phyloP scores from a whole-genome alignment of 2,888 invertebrate genomes.

The Epicampocera succincta region DNA sequence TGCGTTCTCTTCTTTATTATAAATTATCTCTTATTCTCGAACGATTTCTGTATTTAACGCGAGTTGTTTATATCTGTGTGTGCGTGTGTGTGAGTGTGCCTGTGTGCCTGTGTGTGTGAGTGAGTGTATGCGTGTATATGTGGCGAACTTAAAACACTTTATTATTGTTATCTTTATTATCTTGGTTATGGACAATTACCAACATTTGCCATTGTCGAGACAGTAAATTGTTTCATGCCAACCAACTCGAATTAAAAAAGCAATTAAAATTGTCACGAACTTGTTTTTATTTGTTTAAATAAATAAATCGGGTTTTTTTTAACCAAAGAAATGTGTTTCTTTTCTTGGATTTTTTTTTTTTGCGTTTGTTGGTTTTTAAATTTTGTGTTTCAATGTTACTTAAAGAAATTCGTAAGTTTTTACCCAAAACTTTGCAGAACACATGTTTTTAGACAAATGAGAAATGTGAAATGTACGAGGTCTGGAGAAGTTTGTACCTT shows the following conservation, averaged over 20 bases:
- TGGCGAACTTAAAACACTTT: conserved; percentile 55
- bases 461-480: too few species aligned
- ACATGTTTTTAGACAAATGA: too few species aligned
- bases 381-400: background rate
- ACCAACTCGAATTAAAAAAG: conserved; percentile 50
- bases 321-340: too few species aligned
- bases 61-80: background rate
- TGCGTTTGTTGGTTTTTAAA: too few species aligned
- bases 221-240: conserved; percentile 51
- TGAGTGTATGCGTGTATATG: too few species aligned
- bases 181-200: conserved; percentile 62
- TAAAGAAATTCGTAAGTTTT: background rate
- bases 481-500: too few species aligned
- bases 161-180: conserved; percentile 63
- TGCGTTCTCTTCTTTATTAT: conserved; percentile 15
- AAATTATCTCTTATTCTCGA: conserved; percentile 26
- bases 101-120: too few species aligned
- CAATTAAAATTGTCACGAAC: conserved; percentile 65
- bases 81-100: too few species aligned
- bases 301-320: background rate
- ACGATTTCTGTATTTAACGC: background rate
- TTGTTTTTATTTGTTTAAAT: conserved; percentile 37
- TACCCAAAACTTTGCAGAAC: too few species aligned
- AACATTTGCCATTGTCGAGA: conserved; percentile 60
- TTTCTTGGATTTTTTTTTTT: too few species aligned